Conservation (phyloP, 2,113 vertebrate species). For the Gymnarchus niloticus region DNA sequence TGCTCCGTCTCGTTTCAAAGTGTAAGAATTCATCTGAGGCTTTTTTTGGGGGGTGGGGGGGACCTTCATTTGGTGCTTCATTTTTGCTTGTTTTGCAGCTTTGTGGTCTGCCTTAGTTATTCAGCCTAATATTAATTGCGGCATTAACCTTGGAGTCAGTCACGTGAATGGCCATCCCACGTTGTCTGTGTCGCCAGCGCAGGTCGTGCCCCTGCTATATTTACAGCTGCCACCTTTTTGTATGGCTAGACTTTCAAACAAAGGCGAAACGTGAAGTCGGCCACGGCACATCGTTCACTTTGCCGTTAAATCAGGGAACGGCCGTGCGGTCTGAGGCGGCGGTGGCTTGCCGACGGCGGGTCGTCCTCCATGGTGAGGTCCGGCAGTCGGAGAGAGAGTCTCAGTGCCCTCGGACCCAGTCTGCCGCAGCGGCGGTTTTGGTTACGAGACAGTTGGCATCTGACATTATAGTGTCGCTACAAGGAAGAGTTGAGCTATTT, state of each 20-base stretch:
- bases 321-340: background rate
- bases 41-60: background rate
- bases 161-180: background rate
- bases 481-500: conserved; percentile 16
- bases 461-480: background rate
- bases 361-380: background rate
- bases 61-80: background rate
- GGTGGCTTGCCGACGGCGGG: background rate
- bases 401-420: background rate
- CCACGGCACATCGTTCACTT: too few relatives aligned
- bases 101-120: background rate
- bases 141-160: background rate
- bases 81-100: background rate
- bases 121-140: background rate
- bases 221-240: background rate
- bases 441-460: background rate
- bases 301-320: background rate
- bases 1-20: background rate
- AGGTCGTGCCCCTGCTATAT: background rate
- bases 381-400: background rate
- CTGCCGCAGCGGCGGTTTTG: background rate
- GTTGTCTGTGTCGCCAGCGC: background rate
- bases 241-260: background rate
- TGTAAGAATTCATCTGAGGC: background rate
- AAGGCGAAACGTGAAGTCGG: background rate